Base-by-base conservation (phyloP, 64 coral and sea anemone species). In the Stichodactyla mertensii region DNA sequence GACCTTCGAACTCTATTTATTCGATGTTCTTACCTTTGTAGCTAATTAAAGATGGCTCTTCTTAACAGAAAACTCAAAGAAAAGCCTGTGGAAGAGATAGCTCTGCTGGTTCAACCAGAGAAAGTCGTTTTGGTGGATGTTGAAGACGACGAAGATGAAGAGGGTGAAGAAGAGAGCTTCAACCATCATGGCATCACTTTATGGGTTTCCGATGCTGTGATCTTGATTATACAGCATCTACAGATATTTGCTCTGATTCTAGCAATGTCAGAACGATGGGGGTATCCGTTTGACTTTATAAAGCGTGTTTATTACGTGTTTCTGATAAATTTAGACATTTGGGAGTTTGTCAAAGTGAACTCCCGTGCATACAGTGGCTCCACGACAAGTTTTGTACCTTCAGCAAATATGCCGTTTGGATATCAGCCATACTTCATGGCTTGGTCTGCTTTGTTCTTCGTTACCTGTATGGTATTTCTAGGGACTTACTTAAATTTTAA, bases 161-260 rank as follows among this genome's bases (percentile, higher is more conserved):
- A 93, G 2, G 88, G 88, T 15, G 91, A 89, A 27, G 91, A 93
- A 18, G 89, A 95, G 16, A 82, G 82, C 57, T 99, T 95, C 36
- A 89, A 67, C 9, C 97, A 99, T 79, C 97, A 99, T 70, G 97
- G 97, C 53, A 99, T 99, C 7, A 95, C 93, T 20, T 59, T 99
- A 28, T 99, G 97, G 97, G 88, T 99, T 84, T 99, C 97, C 11
- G 97, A 99, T 95, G 93, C 97, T 54, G 80, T 99, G 10, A 89
- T 99, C 15, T 82, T 99, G 84, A 87, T 94, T 7, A 81, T 99
- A 8, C 89, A 99, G 88, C 97, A 99, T 82, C 57, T 99, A 20
- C 97, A 99, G 77, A 95, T 99, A 86, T 99, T 95, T 62, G 97
- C 97, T 18, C 52, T 99, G 13, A 55, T 99, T 22, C 82, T 99